Evolutionary conservation across 2,113 vertebrate genomes (phyloP).

Genomic region (Procapra przewalskii): DNA sequence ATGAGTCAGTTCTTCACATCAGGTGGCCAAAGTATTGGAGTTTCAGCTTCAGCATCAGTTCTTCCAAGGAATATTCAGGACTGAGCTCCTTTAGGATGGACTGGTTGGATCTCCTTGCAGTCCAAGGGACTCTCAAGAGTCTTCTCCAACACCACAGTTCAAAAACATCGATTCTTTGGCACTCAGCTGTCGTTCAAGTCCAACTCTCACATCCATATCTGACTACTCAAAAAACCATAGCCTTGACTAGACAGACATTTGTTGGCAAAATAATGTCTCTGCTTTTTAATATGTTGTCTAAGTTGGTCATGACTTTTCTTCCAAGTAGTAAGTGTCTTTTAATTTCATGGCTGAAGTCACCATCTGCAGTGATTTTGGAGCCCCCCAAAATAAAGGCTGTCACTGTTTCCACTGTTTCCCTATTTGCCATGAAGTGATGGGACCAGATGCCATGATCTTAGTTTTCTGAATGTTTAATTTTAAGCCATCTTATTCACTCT

Average conservation of each 20-base stretch:
- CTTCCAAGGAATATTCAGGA: not conserved
- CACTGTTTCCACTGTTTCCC: not conserved
- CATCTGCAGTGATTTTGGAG: not conserved
- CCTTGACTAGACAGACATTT: not conserved
- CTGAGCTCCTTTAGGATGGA: not conserved
- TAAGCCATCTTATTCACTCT: not conserved
- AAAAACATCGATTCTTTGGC: not conserved
- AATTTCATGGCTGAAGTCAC: not conserved
- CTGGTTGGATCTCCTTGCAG: not conserved
- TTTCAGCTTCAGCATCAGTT: not conserved
- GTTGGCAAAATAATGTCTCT: not conserved
- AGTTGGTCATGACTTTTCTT: not conserved
- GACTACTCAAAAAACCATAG: not conserved
- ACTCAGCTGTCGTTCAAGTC: fast-evolving
- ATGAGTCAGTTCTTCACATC: not conserved
- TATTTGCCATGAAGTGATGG: not conserved
- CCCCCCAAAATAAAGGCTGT: not conserved
- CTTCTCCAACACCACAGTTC: not conserved
- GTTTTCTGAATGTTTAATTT: not conserved
- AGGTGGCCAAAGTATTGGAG: not conserved
- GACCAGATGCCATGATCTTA: not conserved
- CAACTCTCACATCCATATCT: not conserved
- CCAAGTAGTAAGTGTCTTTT: not conserved
- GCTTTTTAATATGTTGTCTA: not conserved
- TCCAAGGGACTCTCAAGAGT: not conserved